These are phyloP conservation scores for Dascyllus trimaculatus DNA, from an alignment of 2,113 vertebrate species.

Conservation along the genomic window DNA sequence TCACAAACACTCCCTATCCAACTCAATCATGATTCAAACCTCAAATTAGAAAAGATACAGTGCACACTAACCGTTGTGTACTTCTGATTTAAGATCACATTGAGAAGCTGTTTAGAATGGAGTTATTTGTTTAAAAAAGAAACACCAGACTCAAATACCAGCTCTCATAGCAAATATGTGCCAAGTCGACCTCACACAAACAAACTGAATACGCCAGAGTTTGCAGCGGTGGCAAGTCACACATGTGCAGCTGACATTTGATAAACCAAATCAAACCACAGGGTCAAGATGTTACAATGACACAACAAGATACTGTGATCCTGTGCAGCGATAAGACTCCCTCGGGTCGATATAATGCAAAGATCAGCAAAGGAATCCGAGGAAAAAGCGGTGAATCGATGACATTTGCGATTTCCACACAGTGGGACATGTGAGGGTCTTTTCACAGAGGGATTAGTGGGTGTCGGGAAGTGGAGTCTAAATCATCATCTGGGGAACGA, in stretches of 20 bases:
- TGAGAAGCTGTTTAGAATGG: not conserved
- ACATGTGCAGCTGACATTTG: constrained; percentile 1
- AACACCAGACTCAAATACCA: not conserved
- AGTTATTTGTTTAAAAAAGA: not conserved
- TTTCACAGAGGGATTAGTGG: constrained; percentile 68
- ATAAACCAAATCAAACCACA: not conserved
- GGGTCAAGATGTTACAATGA: constrained; percentile 8
- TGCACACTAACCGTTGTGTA: not conserved
- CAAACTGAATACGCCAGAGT: not conserved
- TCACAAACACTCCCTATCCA: not conserved
- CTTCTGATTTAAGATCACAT: not conserved
- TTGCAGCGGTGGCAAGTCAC: constrained; percentile 1
- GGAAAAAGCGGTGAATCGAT: constrained; percentile 60
- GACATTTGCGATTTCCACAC: constrained; percentile 54
- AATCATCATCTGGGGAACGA: constrained; percentile 62
- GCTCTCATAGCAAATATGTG: not conserved
- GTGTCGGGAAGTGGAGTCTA: constrained; percentile 65
- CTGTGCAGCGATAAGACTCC: constrained; percentile 24
- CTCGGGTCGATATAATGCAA: constrained; percentile 28
- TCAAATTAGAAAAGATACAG: not conserved
- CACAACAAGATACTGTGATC: constrained; percentile 25
- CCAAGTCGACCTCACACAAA: not conserved
- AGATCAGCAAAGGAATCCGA: constrained; percentile 54
- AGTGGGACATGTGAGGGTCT: constrained; percentile 39
- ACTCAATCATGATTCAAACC: not conserved